phyloP scores from a whole-genome alignment of 2,888 invertebrate species.

The Himalopsyche kuldschensis region DNA sequence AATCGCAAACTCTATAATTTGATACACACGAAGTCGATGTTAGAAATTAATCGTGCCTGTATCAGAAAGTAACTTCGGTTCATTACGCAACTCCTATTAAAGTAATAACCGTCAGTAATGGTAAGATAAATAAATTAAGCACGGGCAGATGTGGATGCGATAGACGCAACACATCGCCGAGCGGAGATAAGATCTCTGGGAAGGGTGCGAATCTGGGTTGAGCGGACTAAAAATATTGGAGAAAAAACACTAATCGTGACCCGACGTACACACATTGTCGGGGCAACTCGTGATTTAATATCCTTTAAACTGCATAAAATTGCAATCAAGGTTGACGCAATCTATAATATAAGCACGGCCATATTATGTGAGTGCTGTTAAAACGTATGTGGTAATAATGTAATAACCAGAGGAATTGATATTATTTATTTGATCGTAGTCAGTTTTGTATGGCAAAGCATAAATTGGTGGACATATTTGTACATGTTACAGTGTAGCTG shows the following conservation, averaged over 20 bases:
- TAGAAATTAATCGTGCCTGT: neutral
- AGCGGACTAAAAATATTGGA: neutral
- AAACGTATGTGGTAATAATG: neutral
- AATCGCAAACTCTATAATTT: neutral
- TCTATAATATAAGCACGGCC: neutral
- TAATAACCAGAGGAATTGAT: neutral
- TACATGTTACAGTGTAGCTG: too few species aligned
- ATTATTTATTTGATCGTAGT: too few species aligned
- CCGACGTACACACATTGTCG: neutral
- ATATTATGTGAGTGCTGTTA: neutral
- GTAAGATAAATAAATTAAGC: neutral
- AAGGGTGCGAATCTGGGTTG: neutral
- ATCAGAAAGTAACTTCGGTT: neutral
- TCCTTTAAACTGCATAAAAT: neutral
- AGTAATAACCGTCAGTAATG: neutral
- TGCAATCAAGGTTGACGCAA: conserved; percentile 1
- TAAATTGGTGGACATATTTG: too few species aligned
- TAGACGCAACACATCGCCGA: neutral
- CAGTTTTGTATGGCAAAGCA: too few species aligned
- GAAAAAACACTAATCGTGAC: neutral
- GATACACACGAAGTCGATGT: neutral
- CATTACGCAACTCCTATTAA: neutral
- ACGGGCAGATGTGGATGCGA: neutral
- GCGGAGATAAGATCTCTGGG: neutral
- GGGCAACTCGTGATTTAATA: neutral